Evolutionary conservation across 1,140 invertebrate genomes (phyloP).

Genomic region (Calephelis virginiensis): DNA sequence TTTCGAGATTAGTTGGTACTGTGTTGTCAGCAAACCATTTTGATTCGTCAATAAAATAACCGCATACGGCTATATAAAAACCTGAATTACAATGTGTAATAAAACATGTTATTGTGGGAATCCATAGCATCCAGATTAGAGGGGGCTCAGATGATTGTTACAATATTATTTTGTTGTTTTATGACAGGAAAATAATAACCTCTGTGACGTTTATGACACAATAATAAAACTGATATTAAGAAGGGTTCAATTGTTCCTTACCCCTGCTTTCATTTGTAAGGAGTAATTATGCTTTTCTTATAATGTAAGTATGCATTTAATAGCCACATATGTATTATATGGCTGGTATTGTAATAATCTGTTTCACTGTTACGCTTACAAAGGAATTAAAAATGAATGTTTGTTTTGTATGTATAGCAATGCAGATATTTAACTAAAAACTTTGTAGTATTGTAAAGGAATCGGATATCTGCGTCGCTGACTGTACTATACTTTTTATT

Average conservation of each 20-base stretch:
- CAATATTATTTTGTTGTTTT: slow-evolving; percentile 73
- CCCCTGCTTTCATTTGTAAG: slow-evolving; percentile 19
- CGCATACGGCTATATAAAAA: slow-evolving; percentile 52
- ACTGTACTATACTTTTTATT: too few species aligned
- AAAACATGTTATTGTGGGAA: slow-evolving; percentile 60
- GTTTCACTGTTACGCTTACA: neutral
- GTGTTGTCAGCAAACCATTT: slow-evolving; percentile 36
- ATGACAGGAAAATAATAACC: slow-evolving; percentile 73
- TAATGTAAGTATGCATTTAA: slow-evolving; percentile 9
- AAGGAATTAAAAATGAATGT: neutral
- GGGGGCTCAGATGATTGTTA: slow-evolving; percentile 60
- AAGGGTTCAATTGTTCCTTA: slow-evolving; percentile 45
- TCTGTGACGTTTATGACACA: slow-evolving; percentile 50
- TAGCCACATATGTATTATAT: neutral
- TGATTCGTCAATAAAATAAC: slow-evolving; percentile 56
- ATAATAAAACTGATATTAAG: slow-evolving; percentile 63
- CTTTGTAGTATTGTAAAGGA: too few species aligned
- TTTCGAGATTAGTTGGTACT: slow-evolving; percentile 22
- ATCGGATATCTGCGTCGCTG: too few species aligned
- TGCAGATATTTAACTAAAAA: too few species aligned
- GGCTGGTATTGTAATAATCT: neutral
- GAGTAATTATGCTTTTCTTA: slow-evolving; percentile 12
- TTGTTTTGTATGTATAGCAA: too few species aligned
- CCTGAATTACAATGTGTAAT: slow-evolving; percentile 58
- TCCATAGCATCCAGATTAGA: slow-evolving; percentile 52